phyloP scores from a whole-genome alignment of 2,888 invertebrate species.

The Drosophila testacea region DNA sequence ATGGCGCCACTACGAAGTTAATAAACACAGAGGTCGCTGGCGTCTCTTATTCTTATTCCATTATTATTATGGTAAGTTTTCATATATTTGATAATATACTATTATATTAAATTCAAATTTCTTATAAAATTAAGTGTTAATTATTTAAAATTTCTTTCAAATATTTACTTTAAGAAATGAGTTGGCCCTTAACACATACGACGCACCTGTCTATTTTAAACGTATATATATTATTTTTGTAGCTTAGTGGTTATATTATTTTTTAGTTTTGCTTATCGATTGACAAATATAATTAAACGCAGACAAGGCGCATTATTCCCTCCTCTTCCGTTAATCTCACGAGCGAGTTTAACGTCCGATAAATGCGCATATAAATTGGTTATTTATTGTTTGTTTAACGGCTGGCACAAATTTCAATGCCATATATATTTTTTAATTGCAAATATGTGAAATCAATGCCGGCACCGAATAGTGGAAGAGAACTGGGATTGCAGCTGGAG shows the following conservation, averaged over 20 bases:
- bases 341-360: conserved; percentile 45
- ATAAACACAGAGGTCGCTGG: no score
- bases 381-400: conserved; percentile 69
- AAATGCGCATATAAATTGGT: conserved; percentile 77
- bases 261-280: conserved; percentile 10
- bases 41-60: no score
- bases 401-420: conserved; percentile 49
- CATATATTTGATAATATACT: no score
- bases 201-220: no score
- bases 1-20: no score
- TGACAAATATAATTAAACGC: conserved; percentile 55
- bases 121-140: no score
- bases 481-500: conserved; percentile 1
- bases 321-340: neutral
- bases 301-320: conserved; percentile 2
- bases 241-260: no score
- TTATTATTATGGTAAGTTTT: no score
- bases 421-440: conserved; percentile 37
- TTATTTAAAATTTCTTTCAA: no score
- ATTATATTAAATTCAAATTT: no score
- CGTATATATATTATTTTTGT: neutral
- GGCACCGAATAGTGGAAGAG: conserved; percentile 12
- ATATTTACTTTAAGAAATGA: no score
- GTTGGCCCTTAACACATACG: no score
- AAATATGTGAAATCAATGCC: conserved; percentile 37